Evolutionary conservation across 2,888 invertebrate species (phyloP).

Genomic region (Polydrusus cervinus): DNA sequence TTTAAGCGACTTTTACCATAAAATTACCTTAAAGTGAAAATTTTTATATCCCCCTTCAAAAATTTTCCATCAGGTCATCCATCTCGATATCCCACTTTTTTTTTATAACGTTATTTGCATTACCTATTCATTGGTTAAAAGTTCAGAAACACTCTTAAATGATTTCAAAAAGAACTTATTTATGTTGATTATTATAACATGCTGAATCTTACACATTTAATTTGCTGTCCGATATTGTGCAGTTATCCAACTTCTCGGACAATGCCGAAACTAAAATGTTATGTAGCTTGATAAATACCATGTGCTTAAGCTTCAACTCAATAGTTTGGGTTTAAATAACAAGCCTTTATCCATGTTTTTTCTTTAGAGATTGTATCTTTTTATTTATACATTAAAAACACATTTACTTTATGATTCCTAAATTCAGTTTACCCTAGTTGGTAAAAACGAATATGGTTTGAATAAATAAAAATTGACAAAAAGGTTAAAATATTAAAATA

Average conservation of each 20-base stretch:
- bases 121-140: not conserved
- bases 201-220: not conserved
- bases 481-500: too few species aligned
- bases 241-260: too few species aligned
- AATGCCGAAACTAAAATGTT: not conserved
- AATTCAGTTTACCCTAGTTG: too few species aligned
- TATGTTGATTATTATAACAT: not conserved
- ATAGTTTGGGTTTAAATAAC: too few species aligned
- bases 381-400: too few species aligned
- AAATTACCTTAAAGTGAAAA: not conserved
- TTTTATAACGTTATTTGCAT: not conserved
- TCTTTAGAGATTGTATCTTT: too few species aligned
- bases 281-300: too few species aligned
- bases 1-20: not conserved
- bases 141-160: not conserved
- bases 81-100: constrained; percentile 12
- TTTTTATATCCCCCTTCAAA: not conserved
- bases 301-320: too few species aligned
- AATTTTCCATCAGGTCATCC: constrained; percentile 10
- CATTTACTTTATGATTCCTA: too few species aligned
- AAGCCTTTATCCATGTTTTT: too few species aligned
- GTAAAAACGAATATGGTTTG: too few species aligned
- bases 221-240: not conserved
- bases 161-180: not conserved
- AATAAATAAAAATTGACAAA: too few species aligned